Base-by-base conservation (phyloP, 2,113 vertebrate genomes). In the Phalacrocorax carbo region DNA sequence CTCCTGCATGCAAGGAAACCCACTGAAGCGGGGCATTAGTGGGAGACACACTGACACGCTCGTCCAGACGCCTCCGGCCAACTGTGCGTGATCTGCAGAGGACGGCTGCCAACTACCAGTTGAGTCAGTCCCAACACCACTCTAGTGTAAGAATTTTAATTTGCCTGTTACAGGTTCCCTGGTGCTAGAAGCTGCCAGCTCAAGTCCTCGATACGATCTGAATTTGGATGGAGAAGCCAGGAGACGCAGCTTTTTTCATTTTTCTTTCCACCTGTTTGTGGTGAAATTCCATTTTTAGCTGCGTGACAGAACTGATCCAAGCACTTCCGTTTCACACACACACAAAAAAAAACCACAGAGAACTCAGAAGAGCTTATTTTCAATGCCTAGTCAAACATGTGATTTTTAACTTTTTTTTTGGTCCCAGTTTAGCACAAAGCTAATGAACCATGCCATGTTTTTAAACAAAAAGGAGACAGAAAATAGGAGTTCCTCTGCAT, bases 1-100 rank as follows among this genome's bases (percentile, higher is more conserved):
- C 40, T 57, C 32, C 23, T 2, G 18, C 2, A 0, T 0, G 0
- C 26, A 73, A 70, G 36, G 54, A 51, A 93, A 40, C 9, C 6
- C 0, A 0, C 27, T 14, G 25, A 82, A 44, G 25, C 3, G 8
- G 23, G 30, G 14, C 60, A 61, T 21, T 17, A 9, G 44, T 3
- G 44, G 57, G 36, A 42, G 7, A 32, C 46, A 15, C 22, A 8
- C 5, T 30, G 9, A 32, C 29, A 34, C 5, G 2, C 27, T 49
- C 20, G 25, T 21, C 42, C 48, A 52, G 81, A 48, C 52, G 36
- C 40, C 77, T 89, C 77, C 61, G 86, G 60, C 82, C 71, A 80
- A 42, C 55, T 10, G 23, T 13, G 46, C 27, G 5, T 9, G 72
- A 86, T 60, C 83, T n/a, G 29, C 51, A 75, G 49, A 79, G 78